Conservation (phyloP, 1,140 invertebrate species). For the Zaprionus taronus region DNA sequence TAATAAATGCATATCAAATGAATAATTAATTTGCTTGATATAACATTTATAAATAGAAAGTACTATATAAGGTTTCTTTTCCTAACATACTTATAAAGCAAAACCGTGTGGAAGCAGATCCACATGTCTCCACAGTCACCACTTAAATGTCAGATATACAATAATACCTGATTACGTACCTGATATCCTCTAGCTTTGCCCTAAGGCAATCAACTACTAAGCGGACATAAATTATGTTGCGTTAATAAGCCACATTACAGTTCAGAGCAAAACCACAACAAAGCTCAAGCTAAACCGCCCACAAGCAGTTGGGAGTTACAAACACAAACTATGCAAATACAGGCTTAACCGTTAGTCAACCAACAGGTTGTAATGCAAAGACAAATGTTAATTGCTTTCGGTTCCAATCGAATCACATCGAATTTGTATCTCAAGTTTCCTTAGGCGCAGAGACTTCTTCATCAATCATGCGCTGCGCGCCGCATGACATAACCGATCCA, state of each 20-base stretch:
- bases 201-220: not conserved
- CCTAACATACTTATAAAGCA: no score
- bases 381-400: not conserved
- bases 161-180: no score
- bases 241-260: not conserved
- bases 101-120: no score
- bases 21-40: no score
- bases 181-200: not conserved
- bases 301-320: not conserved
- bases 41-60: no score
- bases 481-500: slow-evolving; percentile 74
- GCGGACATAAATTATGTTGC: not conserved
- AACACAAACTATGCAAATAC: not conserved
- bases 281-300: not conserved
- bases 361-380: not conserved
- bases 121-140: no score
- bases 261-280: not conserved
- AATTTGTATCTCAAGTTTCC: not conserved
- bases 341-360: not conserved
- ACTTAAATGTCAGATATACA: no score
- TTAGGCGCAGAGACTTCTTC: slow-evolving; percentile 23
- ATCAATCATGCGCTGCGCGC: slow-evolving; percentile 64
- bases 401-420: not conserved
- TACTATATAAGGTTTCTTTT: no score
- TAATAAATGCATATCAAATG: no score